phyloP scores from a whole-genome alignment of 2,113 vertebrate species.

The Anolis carolinensis region DNA sequence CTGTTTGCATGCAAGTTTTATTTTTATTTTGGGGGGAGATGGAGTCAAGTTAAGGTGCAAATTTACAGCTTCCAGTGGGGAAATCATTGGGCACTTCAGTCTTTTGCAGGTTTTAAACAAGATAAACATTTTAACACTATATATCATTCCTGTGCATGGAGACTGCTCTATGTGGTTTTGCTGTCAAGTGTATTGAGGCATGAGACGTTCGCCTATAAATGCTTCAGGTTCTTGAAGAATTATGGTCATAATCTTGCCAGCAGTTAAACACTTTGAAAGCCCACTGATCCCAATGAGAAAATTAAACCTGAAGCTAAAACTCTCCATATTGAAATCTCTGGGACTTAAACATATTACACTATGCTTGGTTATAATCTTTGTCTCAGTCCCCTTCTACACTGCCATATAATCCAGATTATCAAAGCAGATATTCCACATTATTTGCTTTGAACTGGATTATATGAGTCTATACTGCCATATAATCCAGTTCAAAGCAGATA shows the following conservation, averaged over 20 bases:
- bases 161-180: background rate
- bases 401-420: no score
- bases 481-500: no score
- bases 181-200: background rate
- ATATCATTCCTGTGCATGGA: background rate
- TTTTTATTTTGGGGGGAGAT: background rate
- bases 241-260: background rate
- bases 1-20: background rate
- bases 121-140: background rate
- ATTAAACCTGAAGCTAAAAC: background rate
- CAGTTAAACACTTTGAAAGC: background rate
- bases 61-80: background rate
- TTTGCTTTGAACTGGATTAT: no score
- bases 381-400: background rate
- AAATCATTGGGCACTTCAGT: background rate
- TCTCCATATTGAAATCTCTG: background rate
- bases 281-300: background rate
- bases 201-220: background rate
- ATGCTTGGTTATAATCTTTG: background rate
- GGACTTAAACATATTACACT: background rate
- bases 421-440: no score
- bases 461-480: no score
- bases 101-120: slow-evolving; percentile 6
- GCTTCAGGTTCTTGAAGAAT: background rate
- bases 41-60: slow-evolving; percentile 4